Evolutionary conservation across 2,797 vertebrate species (phyloP), one percentile per base, ranked within the genome.

Genomic region (Silurus aristotelis): DNA sequence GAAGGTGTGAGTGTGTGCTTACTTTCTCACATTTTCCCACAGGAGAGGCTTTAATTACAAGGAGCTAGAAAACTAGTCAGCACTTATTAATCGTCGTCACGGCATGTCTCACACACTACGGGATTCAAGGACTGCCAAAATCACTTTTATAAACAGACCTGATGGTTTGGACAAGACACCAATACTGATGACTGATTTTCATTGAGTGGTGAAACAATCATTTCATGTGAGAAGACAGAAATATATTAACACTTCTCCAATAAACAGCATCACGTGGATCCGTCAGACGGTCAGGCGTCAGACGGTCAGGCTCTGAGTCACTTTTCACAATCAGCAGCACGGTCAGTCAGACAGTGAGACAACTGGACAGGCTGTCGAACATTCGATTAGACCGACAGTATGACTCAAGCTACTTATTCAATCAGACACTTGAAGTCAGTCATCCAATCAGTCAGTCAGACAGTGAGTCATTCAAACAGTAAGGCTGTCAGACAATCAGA

Each of bases 1-100:
- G 56, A 63, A 43, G 58, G 12, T 43, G 13, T n/a, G 31, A 22
- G 27, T 1, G 75, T 8, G 58, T 46, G 58, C 61, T 63, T n/a
- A n/a, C 61, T 79, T 78, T 63, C 58, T 63, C 31, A 78, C 27
- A 43, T 38, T 60, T 77, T 38, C 17, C 56, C 75, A 60, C 75
- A 78, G 31, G 31, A 61, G 5, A 43, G 6, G 20, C 58, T 43
- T 43, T 38, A 63, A 78, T 61, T 43, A 60, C 27, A 61, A 55
- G 38, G 25, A 31, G 55, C 25, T 7, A 60, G 56, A 38, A 43
- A 61, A 46, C 31, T n/a, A 43, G 58, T 15, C 20, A n/a, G 12
- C 20, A 15, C 20, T 79, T 75, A 8, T 17, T 55, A 25, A 75
- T 27, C 27, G 31, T 3, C 19, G 17, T 22, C 31, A 13, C 55